These are phyloP conservation scores for Adelphocoris suturalis DNA, from an alignment of 2,888 invertebrate genomes.

Conservation along the genomic window DNA sequence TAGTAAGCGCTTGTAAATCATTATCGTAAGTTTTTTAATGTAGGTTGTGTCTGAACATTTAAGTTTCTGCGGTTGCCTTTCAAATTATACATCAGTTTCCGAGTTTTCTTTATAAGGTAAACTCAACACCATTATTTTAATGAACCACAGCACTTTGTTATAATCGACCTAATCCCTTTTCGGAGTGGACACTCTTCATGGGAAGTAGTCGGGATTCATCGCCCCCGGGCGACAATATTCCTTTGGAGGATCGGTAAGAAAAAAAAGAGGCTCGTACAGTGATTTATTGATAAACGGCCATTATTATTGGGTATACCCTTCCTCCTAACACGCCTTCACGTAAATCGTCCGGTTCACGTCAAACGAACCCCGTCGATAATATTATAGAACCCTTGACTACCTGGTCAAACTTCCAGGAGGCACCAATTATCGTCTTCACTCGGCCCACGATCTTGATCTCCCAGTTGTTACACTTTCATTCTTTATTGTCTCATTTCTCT, in stretches of 20 bases:
- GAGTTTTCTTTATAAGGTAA: constrained; percentile 13
- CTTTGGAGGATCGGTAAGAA: background rate
- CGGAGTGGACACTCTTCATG: background rate
- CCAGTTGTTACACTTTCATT: constrained; percentile 65
- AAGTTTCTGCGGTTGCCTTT: too few relatives aligned
- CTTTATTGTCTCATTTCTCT: constrained; percentile 61
- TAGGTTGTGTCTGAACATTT: too few relatives aligned
- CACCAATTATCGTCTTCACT: constrained; percentile 40
- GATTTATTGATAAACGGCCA: constrained; percentile 61
- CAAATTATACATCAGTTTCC: background rate
- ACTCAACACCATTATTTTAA: constrained; percentile 4
- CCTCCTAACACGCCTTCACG: constrained; percentile 46
- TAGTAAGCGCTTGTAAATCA: too few relatives aligned
- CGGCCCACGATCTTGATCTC: constrained; percentile 48
- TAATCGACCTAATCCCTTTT: constrained; percentile 42
- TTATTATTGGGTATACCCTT: constrained; percentile 54
- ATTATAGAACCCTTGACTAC: constrained; percentile 40
- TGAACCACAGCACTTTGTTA: constrained; percentile 33
- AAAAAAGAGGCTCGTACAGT: background rate
- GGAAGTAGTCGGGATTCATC: background rate
- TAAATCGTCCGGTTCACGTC: constrained; percentile 46
- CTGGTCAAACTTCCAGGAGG: constrained; percentile 56
- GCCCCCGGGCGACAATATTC: constrained; percentile 26
- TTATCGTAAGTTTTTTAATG: too few relatives aligned
- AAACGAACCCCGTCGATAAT: constrained; percentile 53